Evolutionary conservation across 1,140 invertebrate species (phyloP).

Genomic region (Drosophila lini): DNA sequence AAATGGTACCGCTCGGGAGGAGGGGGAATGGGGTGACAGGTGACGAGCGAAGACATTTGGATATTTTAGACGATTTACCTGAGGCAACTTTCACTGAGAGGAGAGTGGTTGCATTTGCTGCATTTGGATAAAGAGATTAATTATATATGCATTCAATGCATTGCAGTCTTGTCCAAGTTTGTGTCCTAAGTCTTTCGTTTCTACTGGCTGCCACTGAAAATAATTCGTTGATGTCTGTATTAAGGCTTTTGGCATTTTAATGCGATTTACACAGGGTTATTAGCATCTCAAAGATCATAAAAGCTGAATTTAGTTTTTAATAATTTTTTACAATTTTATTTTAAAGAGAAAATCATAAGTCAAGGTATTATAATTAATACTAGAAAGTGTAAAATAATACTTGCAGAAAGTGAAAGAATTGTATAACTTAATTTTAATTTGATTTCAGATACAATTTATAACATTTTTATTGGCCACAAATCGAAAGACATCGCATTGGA

Average conservation of each 20-base stretch:
- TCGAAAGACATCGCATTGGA: neutral
- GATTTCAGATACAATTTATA: neutral
- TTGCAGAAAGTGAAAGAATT: neutral
- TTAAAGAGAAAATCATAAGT: neutral
- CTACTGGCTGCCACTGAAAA: neutral
- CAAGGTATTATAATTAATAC: neutral
- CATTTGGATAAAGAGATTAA: constrained; percentile 53
- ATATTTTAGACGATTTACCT: constrained; percentile 66
- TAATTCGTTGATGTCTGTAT: neutral
- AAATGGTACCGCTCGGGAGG: constrained; percentile 44
- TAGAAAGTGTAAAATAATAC: neutral
- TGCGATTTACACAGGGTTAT: constrained; percentile 10
- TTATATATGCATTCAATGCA: constrained; percentile 31
- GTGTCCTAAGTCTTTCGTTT: constrained; percentile 56
- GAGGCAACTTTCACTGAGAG: constrained; percentile 58
- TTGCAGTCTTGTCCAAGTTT: constrained; percentile 42
- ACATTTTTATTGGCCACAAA: constrained; percentile 1
- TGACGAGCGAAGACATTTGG: constrained; percentile 55
- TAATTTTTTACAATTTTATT: too few relatives aligned
- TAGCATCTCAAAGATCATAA: neutral
- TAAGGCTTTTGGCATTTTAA: constrained; percentile 10
- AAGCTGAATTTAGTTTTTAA: neutral
- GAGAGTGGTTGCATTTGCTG: constrained; percentile 13
- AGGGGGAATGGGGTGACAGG: constrained; percentile 9
- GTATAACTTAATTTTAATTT: neutral